Evolutionary conservation across 1,140 invertebrate species (phyloP), one percentile per base, ranked within the genome.

Genomic region (Trachymyrmex septentrionalis): DNA sequence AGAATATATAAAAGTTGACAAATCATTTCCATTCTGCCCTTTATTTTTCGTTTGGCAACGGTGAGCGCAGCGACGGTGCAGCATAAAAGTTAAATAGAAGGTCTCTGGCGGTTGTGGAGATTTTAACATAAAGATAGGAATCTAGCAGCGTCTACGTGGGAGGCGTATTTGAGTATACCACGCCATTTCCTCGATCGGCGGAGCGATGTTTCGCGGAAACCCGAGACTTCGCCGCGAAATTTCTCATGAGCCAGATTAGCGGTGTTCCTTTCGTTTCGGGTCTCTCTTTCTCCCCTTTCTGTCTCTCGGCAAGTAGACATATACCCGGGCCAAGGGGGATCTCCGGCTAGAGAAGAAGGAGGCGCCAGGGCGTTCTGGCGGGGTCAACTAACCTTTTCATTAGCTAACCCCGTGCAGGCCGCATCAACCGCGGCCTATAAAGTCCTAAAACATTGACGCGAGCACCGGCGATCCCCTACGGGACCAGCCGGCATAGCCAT

Each of bases 351-450:
- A 88, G 81, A 91, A 88, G 88, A 90, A 92, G 91, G 91, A 95
- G 94, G 94, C 94, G 94, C 93, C 94, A 94, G 94, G 94, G 94
- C 94, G 94, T 94, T 95, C 89, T 94, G 90, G 81, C 90, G 92
- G 93, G 94, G 94, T 95, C 93, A 95, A 95, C 87, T 95, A 95
- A 95, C 94, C 94, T 94, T 95, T 95, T 95, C 94, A 95, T 95
- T 95, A 94, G 94, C 91, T 93, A 93, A 93, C 93, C 92, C 91
- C 92, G 88, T 82, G 86, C 78, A 82, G 77, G 90, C 90, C 91
- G 91, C 90, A 86, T 90, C 85, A 88, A 89, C 86, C 92, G 91
- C 91, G 91, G 90, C 88, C 93, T 92, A 92, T 92, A 93, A 93
- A 93, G 87, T 91, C 90, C 91, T 91, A 89, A 91, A 94, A 93